phyloP scores from a whole-genome alignment of 2,797 vertebrate species.

The Sebastes matsubarae region DNA sequence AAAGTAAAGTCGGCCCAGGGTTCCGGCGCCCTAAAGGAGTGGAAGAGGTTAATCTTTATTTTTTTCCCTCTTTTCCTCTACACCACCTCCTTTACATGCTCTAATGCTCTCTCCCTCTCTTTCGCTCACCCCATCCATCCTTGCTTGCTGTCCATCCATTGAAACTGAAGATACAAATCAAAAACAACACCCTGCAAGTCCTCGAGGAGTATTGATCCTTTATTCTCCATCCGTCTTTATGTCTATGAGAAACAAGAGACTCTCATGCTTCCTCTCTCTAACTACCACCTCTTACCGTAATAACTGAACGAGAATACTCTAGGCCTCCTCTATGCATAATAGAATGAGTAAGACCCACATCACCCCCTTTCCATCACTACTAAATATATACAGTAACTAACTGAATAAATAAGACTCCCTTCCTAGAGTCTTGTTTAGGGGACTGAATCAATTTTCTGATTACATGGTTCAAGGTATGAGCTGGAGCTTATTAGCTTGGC shows the following conservation, averaged over 20 bases:
- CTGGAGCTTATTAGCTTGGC: conserved; percentile 53
- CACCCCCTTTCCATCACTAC: neutral
- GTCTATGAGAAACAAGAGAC: neutral
- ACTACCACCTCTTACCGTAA: neutral
- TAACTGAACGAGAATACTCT: neutral
- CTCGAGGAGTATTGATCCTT: neutral
- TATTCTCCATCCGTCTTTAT: neutral
- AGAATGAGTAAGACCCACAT: neutral
- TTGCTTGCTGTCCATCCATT: neutral
- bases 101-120: neutral
- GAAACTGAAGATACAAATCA: neutral
- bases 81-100: neutral
- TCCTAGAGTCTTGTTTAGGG: conserved; percentile 30
- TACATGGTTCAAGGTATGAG: conserved; percentile 56
- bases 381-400: conserved; percentile 17
- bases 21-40: too few species aligned
- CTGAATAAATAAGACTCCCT: conserved; percentile 29
- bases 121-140: too few species aligned
- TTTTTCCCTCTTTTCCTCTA: neutral
- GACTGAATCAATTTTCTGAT: conserved; percentile 60
- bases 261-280: neutral
- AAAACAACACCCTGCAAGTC: neutral
- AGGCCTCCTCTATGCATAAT: neutral
- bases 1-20: too few species aligned
- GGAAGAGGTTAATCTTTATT: neutral